A percentile compares a stretch with the other conserved stretches of the same genome.
Conservation (phyloP, 1,140 invertebrate genomes). For the Megalonaias nervosa region DNA sequence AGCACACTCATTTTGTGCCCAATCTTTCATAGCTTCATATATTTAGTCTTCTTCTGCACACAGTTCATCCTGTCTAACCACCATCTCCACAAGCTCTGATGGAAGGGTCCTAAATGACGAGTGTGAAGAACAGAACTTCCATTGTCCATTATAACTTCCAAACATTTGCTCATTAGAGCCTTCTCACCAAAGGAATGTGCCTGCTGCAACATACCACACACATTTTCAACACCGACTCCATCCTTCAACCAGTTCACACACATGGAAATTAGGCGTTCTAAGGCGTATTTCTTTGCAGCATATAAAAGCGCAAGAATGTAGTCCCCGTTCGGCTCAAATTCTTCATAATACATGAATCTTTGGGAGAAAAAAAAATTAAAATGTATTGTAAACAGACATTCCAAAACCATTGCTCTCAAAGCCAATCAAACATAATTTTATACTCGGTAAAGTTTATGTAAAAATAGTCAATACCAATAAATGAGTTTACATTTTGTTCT, state of each 20-base stretch:
- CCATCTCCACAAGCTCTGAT: constrained; percentile 29
- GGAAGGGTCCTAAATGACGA: constrained; percentile 39
- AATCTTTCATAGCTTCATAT: constrained; percentile 19
- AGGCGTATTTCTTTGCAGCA: constrained; percentile 88
- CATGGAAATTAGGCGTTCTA: constrained; percentile 82
- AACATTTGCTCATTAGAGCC: constrained; percentile 38
- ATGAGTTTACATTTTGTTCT: not conserved
- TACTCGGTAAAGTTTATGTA: too few species aligned
- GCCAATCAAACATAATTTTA: not conserved
- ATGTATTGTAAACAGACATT: not conserved
- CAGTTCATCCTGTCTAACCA: constrained; percentile 37
- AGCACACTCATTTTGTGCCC: constrained; percentile 18
- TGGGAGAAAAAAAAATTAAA: constrained; percentile 16
- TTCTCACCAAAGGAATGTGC: constrained; percentile 51
- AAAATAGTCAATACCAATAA: not conserved
- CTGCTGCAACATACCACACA: constrained; percentile 72
- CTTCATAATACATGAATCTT: constrained; percentile 52
- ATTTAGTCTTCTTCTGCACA: constrained; percentile 19
- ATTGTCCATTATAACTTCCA: constrained; percentile 41
- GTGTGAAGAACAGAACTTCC: constrained; percentile 31
- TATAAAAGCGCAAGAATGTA: constrained; percentile 88
- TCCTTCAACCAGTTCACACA: constrained; percentile 86
- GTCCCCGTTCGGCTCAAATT: constrained; percentile 77
- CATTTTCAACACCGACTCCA: constrained; percentile 84
- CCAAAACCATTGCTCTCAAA: not conserved